phyloP scores from a whole-genome alignment of 2,888 invertebrate species.

The Diarsia rubi region DNA sequence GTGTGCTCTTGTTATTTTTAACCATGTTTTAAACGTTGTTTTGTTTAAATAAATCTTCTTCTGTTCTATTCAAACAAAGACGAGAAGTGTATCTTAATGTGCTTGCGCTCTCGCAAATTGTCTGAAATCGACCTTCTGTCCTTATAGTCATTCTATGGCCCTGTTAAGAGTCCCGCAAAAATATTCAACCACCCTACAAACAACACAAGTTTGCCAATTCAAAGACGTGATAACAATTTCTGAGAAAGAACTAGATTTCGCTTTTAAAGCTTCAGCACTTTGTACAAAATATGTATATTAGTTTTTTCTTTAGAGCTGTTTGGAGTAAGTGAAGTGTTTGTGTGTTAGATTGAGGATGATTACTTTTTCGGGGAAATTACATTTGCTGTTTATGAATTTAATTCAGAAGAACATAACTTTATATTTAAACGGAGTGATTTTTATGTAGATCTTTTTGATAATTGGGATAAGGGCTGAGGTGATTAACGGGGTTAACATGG shows the following conservation, averaged over 20 bases:
- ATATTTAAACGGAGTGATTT: background rate
- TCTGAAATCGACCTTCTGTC: background rate
- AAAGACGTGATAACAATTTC: slow-evolving; percentile 19
- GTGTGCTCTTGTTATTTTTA: background rate
- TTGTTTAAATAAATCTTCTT: background rate
- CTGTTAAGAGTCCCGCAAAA: background rate
- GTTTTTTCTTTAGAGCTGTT: slow-evolving; percentile 13
- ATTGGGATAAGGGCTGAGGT: too few relatives aligned
- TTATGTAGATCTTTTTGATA: too few relatives aligned
- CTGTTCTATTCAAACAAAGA: background rate
- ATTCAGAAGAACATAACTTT: background rate
- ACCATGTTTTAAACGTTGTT: background rate
- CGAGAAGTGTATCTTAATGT: background rate
- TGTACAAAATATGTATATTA: background rate
- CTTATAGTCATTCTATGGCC: background rate
- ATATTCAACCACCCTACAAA: background rate
- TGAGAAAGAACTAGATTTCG: slow-evolving; percentile 23
- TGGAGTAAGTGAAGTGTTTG: background rate
- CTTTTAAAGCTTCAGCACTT: slow-evolving; percentile 15
- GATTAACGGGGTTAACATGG: too few relatives aligned
- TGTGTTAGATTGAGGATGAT: slow-evolving; percentile 2
- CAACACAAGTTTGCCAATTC: slow-evolving; percentile 16
- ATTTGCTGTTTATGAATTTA: background rate
- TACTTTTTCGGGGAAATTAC: slow-evolving; percentile 3
- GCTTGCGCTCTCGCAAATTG: background rate